Conservation (phyloP, 2,888 invertebrate genomes). For the Drosophila histrio region DNA sequence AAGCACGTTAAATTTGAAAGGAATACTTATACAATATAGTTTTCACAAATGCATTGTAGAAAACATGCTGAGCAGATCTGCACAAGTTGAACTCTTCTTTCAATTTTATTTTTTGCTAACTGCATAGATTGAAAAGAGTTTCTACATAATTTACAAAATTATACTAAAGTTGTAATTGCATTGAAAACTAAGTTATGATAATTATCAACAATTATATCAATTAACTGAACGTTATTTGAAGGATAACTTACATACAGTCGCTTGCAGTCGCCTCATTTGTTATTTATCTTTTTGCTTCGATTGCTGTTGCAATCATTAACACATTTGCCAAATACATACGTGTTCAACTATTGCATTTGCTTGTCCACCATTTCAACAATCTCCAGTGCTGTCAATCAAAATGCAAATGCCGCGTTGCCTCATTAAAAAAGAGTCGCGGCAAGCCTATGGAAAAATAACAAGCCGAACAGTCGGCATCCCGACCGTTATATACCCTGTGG, state of each 20-base stretch:
- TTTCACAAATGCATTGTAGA: too few species aligned
- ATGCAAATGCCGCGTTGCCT: conserved; percentile 70
- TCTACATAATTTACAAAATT: neutral
- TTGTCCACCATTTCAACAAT: conserved; percentile 66
- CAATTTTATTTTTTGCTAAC: too few species aligned
- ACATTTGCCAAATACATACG: conserved; percentile 70
- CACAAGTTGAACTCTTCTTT: neutral
- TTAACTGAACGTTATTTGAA: neutral
- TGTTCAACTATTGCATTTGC: conserved; percentile 30
- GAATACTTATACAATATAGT: neutral
- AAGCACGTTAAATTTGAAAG: neutral
- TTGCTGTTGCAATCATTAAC: conserved; percentile 50
- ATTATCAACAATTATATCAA: neutral
- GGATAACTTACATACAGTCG: neutral
- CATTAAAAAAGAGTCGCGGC: conserved; percentile 62
- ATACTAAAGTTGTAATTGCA: neutral
- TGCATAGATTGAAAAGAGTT: neutral
- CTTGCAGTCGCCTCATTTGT: neutral
- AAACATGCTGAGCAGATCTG: neutral
- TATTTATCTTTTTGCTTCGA: neutral
- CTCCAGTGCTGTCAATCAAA: conserved; percentile 75
- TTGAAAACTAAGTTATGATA: neutral
- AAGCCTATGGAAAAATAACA: conserved; percentile 44
- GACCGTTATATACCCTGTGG: too few species aligned
- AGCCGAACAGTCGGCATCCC: too few species aligned